Evolutionary conservation across 2,888 invertebrate species (phyloP), one percentile per base, ranked within the genome.

Genomic region (Microplitis manilae): DNA sequence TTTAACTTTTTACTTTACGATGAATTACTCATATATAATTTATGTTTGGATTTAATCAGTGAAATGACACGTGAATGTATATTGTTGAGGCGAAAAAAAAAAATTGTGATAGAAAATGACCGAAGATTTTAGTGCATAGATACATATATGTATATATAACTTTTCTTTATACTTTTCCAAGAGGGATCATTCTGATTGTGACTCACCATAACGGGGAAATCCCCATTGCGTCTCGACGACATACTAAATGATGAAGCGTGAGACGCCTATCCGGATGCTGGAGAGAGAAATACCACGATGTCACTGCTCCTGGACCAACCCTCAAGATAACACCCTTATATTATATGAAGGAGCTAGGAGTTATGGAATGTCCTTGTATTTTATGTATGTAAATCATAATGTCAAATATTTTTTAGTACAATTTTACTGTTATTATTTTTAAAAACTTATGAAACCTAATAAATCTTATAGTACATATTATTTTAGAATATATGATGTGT

Each of bases 141-240:
- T 8, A 41, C n/a, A 41, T 73, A 50, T n/a, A 15, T 8, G 8
- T 41, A 41, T 73, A 50, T 30, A 70, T 50, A 59, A 61, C 64
- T 38, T 76, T 50, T 75, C 71, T 41, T 73, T 68, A 40, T 73
- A 50, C 39, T 17, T 62, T 61, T 62, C 67, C 50, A 60, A 50
- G 62, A 76, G 80, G 77, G 80, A 74, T 77, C 79, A 81, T 79
- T 78, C 75, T 75, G 65, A 67, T 76, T 39, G 70, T 80, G 81
- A 81, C 71, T 81, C 81, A 81, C 71, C 79, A 39, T 13, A 40
- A 65, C 64, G 30, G 30, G 75, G 70, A 69, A 68, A 70, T 59
- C 62, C 67, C 67, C 40, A 64, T n/a, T 75, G 71, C 67, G 64
- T 20, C 9, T 62, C 38, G 40, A 39, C 39, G 60, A 64, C 60